A percentile compares a stretch with the other conserved stretches of the same genome.
phyloP scores from a whole-genome alignment of 2,113 vertebrate genomes.

The Empidonax alnorum region DNA sequence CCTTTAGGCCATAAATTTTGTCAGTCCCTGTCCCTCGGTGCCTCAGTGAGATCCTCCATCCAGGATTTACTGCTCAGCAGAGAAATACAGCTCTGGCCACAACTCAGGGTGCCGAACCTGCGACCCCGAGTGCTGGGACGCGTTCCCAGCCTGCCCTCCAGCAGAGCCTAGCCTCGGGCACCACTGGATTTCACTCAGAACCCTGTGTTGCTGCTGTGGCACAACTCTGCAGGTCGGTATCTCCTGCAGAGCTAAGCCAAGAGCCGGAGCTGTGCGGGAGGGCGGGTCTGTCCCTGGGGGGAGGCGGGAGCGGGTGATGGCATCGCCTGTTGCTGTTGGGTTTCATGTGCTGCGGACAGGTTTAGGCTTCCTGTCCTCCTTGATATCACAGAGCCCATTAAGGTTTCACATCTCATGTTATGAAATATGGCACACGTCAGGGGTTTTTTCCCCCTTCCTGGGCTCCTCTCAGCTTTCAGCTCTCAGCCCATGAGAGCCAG shows the following conservation, averaged over 20 bases:
- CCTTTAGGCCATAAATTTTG: not conserved
- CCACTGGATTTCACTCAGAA: not conserved
- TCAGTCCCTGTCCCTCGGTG: not conserved
- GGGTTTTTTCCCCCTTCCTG: not conserved
- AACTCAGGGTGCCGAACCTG: not conserved
- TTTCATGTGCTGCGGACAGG: not conserved
- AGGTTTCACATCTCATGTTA: conserved; percentile 40
- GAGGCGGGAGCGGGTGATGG: not conserved
- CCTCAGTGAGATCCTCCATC: not conserved
- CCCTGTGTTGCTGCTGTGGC: not conserved
- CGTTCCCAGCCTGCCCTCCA: not conserved
- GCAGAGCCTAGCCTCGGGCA: not conserved
- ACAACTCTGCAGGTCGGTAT: not conserved
- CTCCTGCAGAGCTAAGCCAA: not conserved
- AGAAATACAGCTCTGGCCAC: not conserved
- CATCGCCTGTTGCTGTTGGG: not conserved
- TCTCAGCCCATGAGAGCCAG: not conserved
- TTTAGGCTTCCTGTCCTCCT: conserved; percentile 22
- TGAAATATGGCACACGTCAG: not conserved
- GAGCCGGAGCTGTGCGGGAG: fast-evolving
- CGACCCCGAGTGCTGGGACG: not conserved
- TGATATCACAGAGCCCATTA: conserved; percentile 21
- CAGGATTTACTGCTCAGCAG: not conserved
- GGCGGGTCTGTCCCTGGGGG: not conserved
- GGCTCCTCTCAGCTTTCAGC: conserved; percentile 22